Evolutionary conservation across 1,140 invertebrate species (phyloP), one percentile per base, ranked within the genome.

Genomic region (Bemisia tabaci): DNA sequence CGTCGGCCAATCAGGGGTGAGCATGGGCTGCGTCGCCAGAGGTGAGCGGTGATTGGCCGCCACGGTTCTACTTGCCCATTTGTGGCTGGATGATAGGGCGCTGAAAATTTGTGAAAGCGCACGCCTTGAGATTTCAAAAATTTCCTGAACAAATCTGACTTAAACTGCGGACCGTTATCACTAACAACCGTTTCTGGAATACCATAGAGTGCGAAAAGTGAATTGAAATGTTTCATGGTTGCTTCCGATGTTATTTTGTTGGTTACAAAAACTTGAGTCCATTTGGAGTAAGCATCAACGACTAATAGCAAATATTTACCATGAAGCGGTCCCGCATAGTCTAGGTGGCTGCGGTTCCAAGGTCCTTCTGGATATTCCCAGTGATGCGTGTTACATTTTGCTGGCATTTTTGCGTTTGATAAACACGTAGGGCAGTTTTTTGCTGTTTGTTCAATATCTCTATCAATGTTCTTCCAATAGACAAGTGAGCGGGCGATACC

Each of bases 401-500:
- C 26, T 12, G 62, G 66, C 9, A 22, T 26, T 61, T 67, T 64
- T 39, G 60, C 59, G 25, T 39, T 23, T 65, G 62, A 27, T 26
- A 24, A 17, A 62, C 66, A 69, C 2, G 26, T 62, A 26, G 17
- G 27, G 64, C 68, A 68, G 21, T 21, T 24, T 26, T 65, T 64
- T 11, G 68, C 64, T 33, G 71, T 59, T 59, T 68, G 9, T 63
- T 73, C 71, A 22, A 83, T 80, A 5, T 80, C 76, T 23, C 68
- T 33, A 68, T 82, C 76, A 1, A 83, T 76, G 1, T 72, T 68
- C n/a, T 76, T 76, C 77, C 78, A 82, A 72, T 74, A 82, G 11
- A 81, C 71, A 70, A 78, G 77, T 48, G 68, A 73, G 25, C 77
- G 67, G n/a, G 81, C 79, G 11, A 81, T 59, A 2, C 72, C 68